Evolutionary conservation across 2,113 vertebrate genomes (phyloP).

Genomic region (Nycticorax nycticorax): DNA sequence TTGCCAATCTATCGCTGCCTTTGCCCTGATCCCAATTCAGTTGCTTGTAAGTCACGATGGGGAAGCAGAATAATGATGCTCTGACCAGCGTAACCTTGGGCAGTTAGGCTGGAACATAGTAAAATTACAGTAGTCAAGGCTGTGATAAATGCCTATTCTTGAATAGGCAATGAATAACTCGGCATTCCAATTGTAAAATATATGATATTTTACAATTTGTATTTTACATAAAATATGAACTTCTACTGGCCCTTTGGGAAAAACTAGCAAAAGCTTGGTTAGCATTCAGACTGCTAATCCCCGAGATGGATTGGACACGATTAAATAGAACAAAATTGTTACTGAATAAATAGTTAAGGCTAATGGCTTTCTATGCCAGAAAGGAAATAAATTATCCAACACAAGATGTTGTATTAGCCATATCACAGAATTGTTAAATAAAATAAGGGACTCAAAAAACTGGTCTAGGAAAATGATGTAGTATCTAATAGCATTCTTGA

Average conservation of each 20-base stretch:
- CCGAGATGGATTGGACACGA: constrained; percentile 34
- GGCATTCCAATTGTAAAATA: not conserved
- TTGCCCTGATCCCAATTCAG: not conserved
- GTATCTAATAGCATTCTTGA: not conserved
- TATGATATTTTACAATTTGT: constrained; percentile 17
- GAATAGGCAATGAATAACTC: constrained; percentile 12
- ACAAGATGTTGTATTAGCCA: not conserved
- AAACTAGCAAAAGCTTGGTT: not conserved
- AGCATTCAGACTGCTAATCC: constrained; percentile 11
- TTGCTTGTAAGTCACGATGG: not conserved
- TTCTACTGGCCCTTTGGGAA: constrained; percentile 1
- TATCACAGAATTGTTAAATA: not conserved
- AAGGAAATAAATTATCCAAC: constrained; percentile 26
- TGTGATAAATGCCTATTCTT: constrained; percentile 3
- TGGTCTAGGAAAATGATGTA: not conserved
- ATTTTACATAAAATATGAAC: constrained; percentile 48
- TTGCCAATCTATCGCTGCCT: not conserved
- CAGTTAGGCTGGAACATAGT: not conserved
- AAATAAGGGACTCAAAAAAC: not conserved
- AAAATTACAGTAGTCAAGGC: not conserved
- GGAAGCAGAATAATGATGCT: not conserved
- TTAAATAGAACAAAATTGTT: constrained; percentile 53
- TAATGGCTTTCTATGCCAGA: constrained; percentile 29
- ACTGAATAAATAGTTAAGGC: constrained; percentile 44
- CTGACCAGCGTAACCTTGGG: constrained; percentile 26